A percentile compares a stretch with the other conserved stretches of the same genome.
Conservation (phyloP, 2,888 invertebrate genomes). For the Apamea epomidion region DNA sequence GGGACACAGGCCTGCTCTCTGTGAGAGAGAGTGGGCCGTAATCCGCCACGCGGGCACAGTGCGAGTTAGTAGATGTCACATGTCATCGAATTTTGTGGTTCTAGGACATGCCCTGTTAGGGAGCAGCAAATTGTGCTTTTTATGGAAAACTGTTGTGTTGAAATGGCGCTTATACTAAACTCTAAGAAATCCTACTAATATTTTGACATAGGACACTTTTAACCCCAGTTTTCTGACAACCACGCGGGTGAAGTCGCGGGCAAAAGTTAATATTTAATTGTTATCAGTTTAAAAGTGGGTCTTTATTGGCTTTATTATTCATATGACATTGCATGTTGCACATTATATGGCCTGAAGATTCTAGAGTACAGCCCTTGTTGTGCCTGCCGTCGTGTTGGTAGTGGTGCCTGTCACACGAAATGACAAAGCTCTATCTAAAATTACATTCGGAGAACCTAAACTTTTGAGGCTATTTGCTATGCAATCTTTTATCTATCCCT, state of each 20-base stretch:
- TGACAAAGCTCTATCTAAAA: neutral
- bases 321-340: conserved; percentile 13
- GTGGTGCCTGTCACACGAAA: neutral
- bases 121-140: neutral
- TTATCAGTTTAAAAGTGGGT: neutral
- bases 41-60: neutral
- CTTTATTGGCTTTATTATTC: neutral
- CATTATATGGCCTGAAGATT: neutral
- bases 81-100: neutral
- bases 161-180: neutral
- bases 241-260: no score
- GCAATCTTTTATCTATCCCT: neutral
- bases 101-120: neutral
- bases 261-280: neutral
- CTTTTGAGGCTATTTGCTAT: neutral
- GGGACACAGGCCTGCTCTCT: neutral
- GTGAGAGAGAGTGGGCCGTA: neutral
- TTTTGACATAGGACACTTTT: neutral
- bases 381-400: no score
- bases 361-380: neutral
- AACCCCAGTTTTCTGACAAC: neutral
- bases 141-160: neutral
- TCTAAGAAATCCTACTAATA: neutral
- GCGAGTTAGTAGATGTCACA: neutral
- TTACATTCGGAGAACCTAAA: neutral